A percentile compares a stretch with the other conserved stretches of the same genome.
Conservation (phyloP, 2,797 vertebrate species). For the Typhlichthys subterraneus region DNA sequence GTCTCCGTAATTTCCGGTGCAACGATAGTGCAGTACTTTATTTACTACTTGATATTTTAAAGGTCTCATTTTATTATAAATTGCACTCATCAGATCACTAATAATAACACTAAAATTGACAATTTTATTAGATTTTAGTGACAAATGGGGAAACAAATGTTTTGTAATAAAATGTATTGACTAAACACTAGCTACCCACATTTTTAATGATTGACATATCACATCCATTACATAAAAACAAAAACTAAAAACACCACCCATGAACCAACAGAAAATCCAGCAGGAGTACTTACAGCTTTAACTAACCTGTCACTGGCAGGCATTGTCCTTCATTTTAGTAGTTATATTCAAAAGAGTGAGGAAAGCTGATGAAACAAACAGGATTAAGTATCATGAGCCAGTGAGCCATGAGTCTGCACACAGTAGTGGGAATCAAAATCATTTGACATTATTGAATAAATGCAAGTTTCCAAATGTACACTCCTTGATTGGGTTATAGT, state of each 20-base stretch:
- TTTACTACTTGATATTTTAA: too few species aligned
- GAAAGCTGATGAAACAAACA: constrained; percentile 90
- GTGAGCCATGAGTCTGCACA: not conserved
- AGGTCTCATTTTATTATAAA: too few species aligned
- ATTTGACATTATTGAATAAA: constrained; percentile 5
- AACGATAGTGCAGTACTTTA: too few species aligned
- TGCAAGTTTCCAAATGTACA: not conserved
- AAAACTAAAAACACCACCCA: constrained; percentile 13
- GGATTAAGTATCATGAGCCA: constrained; percentile 72
- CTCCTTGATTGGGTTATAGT: too few species aligned
- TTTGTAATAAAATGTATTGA: too few species aligned
- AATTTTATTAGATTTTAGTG: too few species aligned
- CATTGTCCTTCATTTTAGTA: constrained; percentile 87
- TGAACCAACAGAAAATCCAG: constrained; percentile 46
- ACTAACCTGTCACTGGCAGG: constrained; percentile 89
- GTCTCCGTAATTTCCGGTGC: too few species aligned
- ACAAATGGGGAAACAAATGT: too few species aligned
- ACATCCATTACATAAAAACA: constrained; percentile 1
- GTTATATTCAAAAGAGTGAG: constrained; percentile 87
- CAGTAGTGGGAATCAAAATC: constrained; percentile 1
- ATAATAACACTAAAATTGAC: too few species aligned
- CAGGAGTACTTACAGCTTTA: constrained; percentile 91
- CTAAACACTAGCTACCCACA: not conserved
- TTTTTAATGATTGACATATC: not conserved
- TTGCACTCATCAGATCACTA: too few species aligned